Evolutionary conservation across 2,888 invertebrate species (phyloP).

Genomic region (Tromatobia lineatoria): DNA sequence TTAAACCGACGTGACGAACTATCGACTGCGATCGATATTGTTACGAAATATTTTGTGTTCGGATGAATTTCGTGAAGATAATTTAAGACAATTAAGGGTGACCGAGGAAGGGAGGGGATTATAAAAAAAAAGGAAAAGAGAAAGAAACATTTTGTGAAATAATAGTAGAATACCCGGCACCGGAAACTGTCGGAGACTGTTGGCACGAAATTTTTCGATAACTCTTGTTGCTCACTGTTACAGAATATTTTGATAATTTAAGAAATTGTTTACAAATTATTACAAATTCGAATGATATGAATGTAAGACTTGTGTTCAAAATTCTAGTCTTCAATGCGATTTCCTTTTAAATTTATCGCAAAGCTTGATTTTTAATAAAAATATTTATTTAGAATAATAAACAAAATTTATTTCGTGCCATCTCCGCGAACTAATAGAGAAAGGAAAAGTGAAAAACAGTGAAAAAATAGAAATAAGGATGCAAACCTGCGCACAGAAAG

Average conservation of each 20-base stretch:
- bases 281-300: neutral
- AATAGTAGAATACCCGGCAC: slow-evolving; percentile 61
- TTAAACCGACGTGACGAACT: slow-evolving; percentile 16
- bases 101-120: slow-evolving; percentile 30
- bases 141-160: slow-evolving; percentile 61
- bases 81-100: slow-evolving; percentile 24
- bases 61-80: slow-evolving; percentile 1
- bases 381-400: neutral
- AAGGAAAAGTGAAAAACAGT: slow-evolving; percentile 10
- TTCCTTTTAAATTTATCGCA: neutral
- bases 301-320: neutral
- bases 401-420: slow-evolving; percentile 42
- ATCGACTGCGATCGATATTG: slow-evolving; percentile 16
- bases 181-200: slow-evolving; percentile 47
- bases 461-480: slow-evolving; percentile 39
- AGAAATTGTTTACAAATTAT: neutral
- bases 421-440: slow-evolving; percentile 35
- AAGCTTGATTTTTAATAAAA: neutral
- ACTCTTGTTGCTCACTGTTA: neutral
- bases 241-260: neutral
- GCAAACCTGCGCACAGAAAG: slow-evolving; percentile 54
- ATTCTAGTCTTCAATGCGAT: neutral
- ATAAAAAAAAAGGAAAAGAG: slow-evolving; percentile 59
- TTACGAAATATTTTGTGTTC: slow-evolving; percentile 14
- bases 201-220: slow-evolving; percentile 49